Evolutionary conservation across 2,113 vertebrate genomes (phyloP), one percentile per base, ranked within the genome.

Genomic region (Centropristis striata): DNA sequence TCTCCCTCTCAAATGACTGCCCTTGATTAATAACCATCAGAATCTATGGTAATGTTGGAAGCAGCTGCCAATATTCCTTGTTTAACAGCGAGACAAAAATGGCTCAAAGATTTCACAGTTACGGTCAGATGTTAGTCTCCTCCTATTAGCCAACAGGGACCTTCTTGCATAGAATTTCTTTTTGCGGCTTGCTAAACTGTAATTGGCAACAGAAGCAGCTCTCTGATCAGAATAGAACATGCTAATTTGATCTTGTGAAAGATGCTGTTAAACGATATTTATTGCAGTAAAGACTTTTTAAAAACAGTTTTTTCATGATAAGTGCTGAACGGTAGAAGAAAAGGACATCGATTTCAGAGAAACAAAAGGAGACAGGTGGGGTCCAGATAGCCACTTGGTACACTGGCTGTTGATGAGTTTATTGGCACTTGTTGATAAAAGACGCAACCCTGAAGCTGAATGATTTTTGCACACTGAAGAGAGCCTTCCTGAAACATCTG

Each of bases 11-110:
- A 84, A 67, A 76, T 86, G 75, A 61, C 71, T 79, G 68, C 74
- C 76, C 78, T 80, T 85, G 74, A 91, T 90, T 85, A 90, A 86
- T 90, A 81, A 66, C 71, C 36, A n/a, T 50, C 78, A 77, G 65
- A 78, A 81, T 71, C 59, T 60, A 16, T 75, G 73, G 71, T 53
- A 47, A 21, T 55, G 57, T 84, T 69, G 14, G 36, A 75, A 65
- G 75, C 80, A 78, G 72, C 79, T 88, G 80, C 44, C 55, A 70
- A 36, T 82, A 8, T 80, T 58, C 41, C 66, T 74, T 47, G 53
- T 80, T 88, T 76, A 75, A 73, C 72, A 58, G 39, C 25, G 8
- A 78, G 64, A 81, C 78, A 18, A 84, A 87, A 83, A 80, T 16
- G 68, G 66, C 63, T 78, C 41, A 53, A 53, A 59, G 72, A 65